Conservation (phyloP, 1,140 invertebrate species). For the Pseudomyrmex pallidus region DNA sequence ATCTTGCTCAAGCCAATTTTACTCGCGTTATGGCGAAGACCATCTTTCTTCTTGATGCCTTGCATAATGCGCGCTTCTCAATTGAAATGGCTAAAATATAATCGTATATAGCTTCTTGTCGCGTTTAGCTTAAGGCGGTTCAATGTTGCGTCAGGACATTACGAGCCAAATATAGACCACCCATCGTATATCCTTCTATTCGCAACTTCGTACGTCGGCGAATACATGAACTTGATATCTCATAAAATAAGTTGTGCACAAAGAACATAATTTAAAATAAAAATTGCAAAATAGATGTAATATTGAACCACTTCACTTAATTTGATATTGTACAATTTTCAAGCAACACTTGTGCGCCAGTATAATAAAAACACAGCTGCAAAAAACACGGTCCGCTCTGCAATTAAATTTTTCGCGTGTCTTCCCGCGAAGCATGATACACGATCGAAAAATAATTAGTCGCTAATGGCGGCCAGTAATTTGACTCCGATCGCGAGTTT, state of each 20-base stretch:
- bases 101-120: conserved; percentile 45
- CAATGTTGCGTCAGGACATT: conserved; percentile 42
- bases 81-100: conserved; percentile 61
- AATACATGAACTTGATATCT: not conserved
- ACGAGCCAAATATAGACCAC: conserved; percentile 45
- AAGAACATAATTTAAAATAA: too few species aligned
- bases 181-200: conserved; percentile 29
- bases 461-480: conserved; percentile 44
- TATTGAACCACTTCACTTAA: too few species aligned
- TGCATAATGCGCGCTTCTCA: conserved; percentile 58
- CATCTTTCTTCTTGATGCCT: conserved; percentile 61
- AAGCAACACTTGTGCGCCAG: too few species aligned
- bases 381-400: conserved; percentile 36
- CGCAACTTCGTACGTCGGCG: not conserved
- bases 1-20: conserved; percentile 59
- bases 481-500: conserved; percentile 18
- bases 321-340: too few species aligned
- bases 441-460: conserved; percentile 68
- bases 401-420: conserved; percentile 66
- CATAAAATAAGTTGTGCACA: not conserved
- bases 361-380: conserved; percentile 49
- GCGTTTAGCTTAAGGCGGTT: conserved; percentile 45
- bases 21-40: conserved; percentile 60
- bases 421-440: conserved; percentile 38
- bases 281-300: too few species aligned